Evolutionary conservation across 2,113 vertebrate genomes (phyloP).

Genomic region (Sula dactylatra): DNA sequence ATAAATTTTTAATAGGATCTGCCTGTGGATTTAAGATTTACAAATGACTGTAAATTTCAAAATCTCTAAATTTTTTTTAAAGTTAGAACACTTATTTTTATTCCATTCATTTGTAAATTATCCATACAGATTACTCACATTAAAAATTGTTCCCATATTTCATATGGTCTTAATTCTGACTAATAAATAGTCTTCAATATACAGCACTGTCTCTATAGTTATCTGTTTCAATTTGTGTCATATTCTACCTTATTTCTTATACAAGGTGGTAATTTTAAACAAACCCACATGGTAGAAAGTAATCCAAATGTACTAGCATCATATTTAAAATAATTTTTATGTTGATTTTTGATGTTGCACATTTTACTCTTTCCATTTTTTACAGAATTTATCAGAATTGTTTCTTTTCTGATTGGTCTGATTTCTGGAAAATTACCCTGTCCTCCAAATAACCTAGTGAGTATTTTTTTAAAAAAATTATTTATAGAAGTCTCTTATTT

Average conservation of each 20-base stretch:
- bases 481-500: neutral
- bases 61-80: neutral
- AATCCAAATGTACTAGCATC: neutral
- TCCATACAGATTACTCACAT: neutral
- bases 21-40: neutral
- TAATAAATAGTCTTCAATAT: neutral
- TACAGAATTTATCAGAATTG: neutral
- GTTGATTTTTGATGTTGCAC: neutral
- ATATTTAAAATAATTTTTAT: neutral
- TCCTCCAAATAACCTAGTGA: neutral
- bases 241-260: neutral
- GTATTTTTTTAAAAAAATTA: neutral
- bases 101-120: neutral
- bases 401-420: neutral
- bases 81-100: neutral
- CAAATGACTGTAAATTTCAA: neutral
- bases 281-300: neutral
- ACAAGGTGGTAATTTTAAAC: neutral
- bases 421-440: neutral
- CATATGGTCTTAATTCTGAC: neutral
- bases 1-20: neutral
- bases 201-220: neutral
- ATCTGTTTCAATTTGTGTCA: neutral
- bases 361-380: neutral
- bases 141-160: neutral